Base-by-base conservation (phyloP, 2,113 vertebrate species). In the Brachyhypopomus gauderio region DNA sequence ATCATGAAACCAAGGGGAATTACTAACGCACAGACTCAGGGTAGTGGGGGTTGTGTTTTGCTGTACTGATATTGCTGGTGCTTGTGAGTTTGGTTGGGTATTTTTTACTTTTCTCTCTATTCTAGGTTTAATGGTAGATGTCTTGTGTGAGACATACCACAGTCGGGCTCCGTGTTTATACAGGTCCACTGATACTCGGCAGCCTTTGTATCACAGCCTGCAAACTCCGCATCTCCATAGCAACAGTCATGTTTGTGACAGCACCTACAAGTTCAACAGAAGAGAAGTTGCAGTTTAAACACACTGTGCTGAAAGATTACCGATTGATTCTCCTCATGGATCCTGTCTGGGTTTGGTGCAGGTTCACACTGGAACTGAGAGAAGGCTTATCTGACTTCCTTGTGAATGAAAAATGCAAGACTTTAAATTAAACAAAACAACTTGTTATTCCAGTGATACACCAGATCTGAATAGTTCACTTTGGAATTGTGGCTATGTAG, bases 241-340 rank as follows among this genome's bases (percentile, higher is more conserved):
- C 94, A 95, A 82, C 93, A 94, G 30, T 95, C 94, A n/a, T 95
- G 94, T 73, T 84, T 92, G 85, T 94, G 92, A 66, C 94, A 95
- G 77, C 94, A 95, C 94, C 94, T 95, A 34, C 23, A 64, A n/a
- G 23, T 60, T 30, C 8, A 64, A 14, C 5, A 67, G 17, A 30
- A 20, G 30, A 67, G 17, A 34, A 5, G 64, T 16, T 7, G 30
- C 30, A 36, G 17, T 36, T 67, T 19, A 67, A 34, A 20, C 6
- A 19, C 4, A 30, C 41, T 45, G 9, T 11, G 41, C 2, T 45
- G 41, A 45, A 45, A 45, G 6, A 11, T 52, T 7, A 52, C 45
- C 3, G 45, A 11, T 48, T 48, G 1, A 5, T 8, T 5, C 6
- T 48, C 12, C 45, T 11, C 45, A 48, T 48, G 8, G 45, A 1